Percentiles rank a stretch among this genome's conserved stretches.
phyloP scores from a whole-genome alignment of 2,113 vertebrate species.

The Seriola rivoliana region DNA sequence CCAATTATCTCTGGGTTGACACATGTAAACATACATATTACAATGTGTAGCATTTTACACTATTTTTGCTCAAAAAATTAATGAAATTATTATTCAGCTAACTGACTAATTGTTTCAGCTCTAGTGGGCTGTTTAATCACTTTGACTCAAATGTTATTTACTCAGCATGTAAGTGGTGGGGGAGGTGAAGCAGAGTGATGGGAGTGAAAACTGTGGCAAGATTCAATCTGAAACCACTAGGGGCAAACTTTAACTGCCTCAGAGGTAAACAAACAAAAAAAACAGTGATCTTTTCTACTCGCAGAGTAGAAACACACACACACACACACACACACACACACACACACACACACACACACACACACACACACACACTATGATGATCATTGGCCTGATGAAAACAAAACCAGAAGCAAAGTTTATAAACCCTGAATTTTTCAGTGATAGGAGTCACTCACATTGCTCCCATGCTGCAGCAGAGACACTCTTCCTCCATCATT shows the following conservation, averaged over 20 bases:
- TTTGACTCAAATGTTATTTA: slow-evolving; percentile 17
- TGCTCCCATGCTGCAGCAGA: slow-evolving; percentile 23
- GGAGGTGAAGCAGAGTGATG: not conserved
- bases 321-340: too few species aligned
- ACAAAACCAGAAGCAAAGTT: not conserved
- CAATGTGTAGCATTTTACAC: not conserved
- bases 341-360: too few species aligned
- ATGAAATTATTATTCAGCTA: not conserved
- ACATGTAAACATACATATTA: slow-evolving; percentile 10
- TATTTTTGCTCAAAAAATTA: not conserved
- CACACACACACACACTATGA: too few species aligned
- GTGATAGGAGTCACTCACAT: slow-evolving; percentile 6
- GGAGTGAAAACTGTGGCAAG: slow-evolving; percentile 19
- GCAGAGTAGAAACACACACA: not conserved
- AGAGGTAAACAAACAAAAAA: not conserved
- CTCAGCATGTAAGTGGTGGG: not conserved
- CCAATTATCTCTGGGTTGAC: not conserved
- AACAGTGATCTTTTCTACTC: not conserved
- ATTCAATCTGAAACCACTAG: slow-evolving; percentile 12
- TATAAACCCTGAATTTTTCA: not conserved
- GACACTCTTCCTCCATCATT: slow-evolving; percentile 18
- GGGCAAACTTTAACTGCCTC: not conserved
- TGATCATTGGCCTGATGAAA: not conserved
- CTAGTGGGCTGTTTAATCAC: slow-evolving; percentile 23
- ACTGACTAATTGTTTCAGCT: slow-evolving; percentile 38